These are phyloP conservation scores for Carcinoscorpius rotundicauda DNA, from an alignment of 1,140 invertebrate species.

Conservation along the genomic window DNA sequence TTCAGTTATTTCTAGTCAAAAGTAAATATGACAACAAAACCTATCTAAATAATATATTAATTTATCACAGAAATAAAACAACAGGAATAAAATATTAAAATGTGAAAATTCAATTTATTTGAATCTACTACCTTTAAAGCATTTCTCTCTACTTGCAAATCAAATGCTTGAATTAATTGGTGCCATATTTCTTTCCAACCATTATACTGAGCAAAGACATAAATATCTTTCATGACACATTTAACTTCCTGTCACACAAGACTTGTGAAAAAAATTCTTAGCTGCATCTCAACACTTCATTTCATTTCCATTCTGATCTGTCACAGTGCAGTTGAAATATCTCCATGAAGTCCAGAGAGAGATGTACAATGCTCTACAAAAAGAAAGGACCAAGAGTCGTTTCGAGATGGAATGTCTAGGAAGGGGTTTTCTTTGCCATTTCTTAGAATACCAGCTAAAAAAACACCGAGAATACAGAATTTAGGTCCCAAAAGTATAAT, in stretches of 20 bases:
- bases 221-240: conserved; percentile 58
- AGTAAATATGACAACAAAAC: no score
- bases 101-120: no score
- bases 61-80: no score
- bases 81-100: no score
- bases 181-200: conserved; percentile 70
- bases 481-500: conserved; percentile 51
- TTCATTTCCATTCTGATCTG: conserved; percentile 72
- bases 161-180: conserved; percentile 65
- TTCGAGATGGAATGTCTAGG: conserved; percentile 35
- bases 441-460: conserved; percentile 45
- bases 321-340: conserved; percentile 79
- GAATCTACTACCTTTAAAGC: conserved; percentile 56
- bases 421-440: conserved; percentile 54
- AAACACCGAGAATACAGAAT: conserved; percentile 28
- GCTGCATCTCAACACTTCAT: conserved; percentile 64
- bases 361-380: conserved; percentile 53
- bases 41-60: no score
- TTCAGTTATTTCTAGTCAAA: no score
- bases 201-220: conserved; percentile 55
- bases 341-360: conserved; percentile 61
- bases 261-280: conserved; percentile 74
- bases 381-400: conserved; percentile 36
- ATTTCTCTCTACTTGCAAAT: conserved; percentile 78
- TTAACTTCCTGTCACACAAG: conserved; percentile 60